Evolutionary conservation across 1,140 invertebrate species (phyloP).

Genomic region (Oedothorax gibbosus): DNA sequence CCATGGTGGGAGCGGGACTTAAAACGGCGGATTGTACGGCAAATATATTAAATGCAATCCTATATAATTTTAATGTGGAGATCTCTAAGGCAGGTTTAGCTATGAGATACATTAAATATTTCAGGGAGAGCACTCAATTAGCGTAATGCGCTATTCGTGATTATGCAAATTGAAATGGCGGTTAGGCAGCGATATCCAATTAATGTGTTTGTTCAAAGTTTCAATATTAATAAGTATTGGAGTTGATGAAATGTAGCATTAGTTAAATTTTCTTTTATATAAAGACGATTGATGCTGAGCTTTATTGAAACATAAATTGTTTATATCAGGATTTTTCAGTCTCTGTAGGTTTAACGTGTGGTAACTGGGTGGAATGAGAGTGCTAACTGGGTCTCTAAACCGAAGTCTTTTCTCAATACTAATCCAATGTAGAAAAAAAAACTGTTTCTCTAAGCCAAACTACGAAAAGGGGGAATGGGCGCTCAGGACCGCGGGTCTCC

Average conservation of each 20-base stretch:
- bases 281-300: too few species aligned
- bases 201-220: conserved; percentile 24
- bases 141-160: conserved; percentile 40
- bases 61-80: conserved; percentile 50
- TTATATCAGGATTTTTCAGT: too few species aligned
- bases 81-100: conserved; percentile 11
- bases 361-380: too few species aligned
- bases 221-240: conserved; percentile 11
- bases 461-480: too few species aligned
- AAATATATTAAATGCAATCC: conserved; percentile 50
- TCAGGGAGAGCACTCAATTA: conserved; percentile 52
- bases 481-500: too few species aligned
- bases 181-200: conserved; percentile 40
- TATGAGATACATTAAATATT: conserved; percentile 46
- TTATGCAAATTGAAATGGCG: conserved; percentile 50
- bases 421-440: too few species aligned
- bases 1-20: conserved; percentile 2
- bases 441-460: too few species aligned
- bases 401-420: too few species aligned
- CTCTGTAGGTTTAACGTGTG: too few species aligned
- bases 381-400: too few species aligned
- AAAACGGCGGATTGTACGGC: conserved; percentile 37
- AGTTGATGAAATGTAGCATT: not conserved
- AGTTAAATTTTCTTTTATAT: too few species aligned
- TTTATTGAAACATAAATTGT: too few species aligned